phyloP scores from a whole-genome alignment of 2,888 invertebrate species.

The Linyphia triangularis region DNA sequence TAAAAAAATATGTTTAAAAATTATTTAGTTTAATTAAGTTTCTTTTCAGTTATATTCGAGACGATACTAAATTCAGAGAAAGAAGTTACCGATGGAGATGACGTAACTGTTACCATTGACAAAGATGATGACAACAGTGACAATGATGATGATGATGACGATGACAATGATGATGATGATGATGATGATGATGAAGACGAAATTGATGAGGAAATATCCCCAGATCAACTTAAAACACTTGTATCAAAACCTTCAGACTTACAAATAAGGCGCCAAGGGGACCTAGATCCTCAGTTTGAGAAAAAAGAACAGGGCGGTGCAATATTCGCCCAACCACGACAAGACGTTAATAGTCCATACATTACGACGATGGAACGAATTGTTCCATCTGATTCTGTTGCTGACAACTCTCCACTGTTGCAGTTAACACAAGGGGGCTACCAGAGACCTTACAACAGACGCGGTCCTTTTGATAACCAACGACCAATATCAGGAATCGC shows the following conservation, averaged over 20 bases:
- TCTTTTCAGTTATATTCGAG: constrained; percentile 22
- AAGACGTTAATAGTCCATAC: neutral
- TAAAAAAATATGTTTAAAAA: too few relatives aligned
- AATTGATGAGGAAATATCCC: neutral
- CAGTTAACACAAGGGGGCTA: constrained; percentile 64
- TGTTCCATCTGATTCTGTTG: neutral
- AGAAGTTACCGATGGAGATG: neutral
- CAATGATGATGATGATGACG: neutral
- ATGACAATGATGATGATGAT: neutral
- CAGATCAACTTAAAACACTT: neutral
- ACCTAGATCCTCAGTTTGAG: constrained; percentile 16
- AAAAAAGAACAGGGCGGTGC: too few relatives aligned
- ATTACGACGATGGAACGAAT: neutral
- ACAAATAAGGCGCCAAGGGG: constrained; percentile 36
- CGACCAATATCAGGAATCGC: constrained; percentile 3
- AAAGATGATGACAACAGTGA: neutral
- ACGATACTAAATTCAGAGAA: neutral
- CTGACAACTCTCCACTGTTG: constrained; percentile 36
- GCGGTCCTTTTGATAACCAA: neutral
- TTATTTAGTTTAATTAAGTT: too few relatives aligned
- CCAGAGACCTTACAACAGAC: neutral
- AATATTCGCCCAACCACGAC: neutral
- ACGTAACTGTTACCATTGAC: neutral
- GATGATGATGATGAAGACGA: constrained; percentile 8
- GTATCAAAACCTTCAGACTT: neutral